Evolutionary conservation across 2,797 vertebrate species (phyloP), one percentile per base, ranked within the genome.

Genomic region (Tolypeutes matacus): DNA sequence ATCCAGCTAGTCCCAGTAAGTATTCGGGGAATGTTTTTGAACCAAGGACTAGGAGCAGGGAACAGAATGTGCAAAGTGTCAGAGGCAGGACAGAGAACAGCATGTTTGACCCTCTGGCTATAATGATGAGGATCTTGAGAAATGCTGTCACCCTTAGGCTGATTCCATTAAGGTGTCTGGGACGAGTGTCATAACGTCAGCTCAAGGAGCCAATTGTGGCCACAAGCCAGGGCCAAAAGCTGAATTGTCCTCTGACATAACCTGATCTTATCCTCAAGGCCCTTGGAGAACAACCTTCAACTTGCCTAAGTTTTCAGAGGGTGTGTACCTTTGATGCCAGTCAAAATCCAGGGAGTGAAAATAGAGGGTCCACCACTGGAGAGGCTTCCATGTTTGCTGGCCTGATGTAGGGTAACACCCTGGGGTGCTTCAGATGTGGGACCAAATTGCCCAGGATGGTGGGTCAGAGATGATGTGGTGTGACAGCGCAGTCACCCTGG

Each of bases 391-490:
- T n/a, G 17, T 53, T 81, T 78, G 4, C 18, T 31, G 58, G 31
- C 76, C 56, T 0, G 0, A 69, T 62, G 67, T 49, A 93, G 49
- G 0, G 14, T 1, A 8, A 31, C 56, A 5, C 21, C 0, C 46
- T 21, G 7, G 5, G 56, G 49, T 60, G 51, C 29, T 89, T 83
- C 3, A 15, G 60, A 65, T 25, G 1, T 0, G 29, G 75, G 46
- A 14, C 51, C 2, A 0, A 58, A 92, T 46, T 5, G 0, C 53
- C 56, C 3, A 2, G 1, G 0, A 7, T 12, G 85, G n/a, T 7
- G 42, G 29, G 2, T 23, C 21, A 1, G 3, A 76, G 70, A 58
- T 1, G 0, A 0, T 42, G 13, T 1, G 65, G 83, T 17, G 25
- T 70, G 18, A 18, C 17, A 7, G 18, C 7, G 53, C 15, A 56